phyloP scores from a whole-genome alignment of 2,113 vertebrate genomes.

The Pomatostomus ruficeps region DNA sequence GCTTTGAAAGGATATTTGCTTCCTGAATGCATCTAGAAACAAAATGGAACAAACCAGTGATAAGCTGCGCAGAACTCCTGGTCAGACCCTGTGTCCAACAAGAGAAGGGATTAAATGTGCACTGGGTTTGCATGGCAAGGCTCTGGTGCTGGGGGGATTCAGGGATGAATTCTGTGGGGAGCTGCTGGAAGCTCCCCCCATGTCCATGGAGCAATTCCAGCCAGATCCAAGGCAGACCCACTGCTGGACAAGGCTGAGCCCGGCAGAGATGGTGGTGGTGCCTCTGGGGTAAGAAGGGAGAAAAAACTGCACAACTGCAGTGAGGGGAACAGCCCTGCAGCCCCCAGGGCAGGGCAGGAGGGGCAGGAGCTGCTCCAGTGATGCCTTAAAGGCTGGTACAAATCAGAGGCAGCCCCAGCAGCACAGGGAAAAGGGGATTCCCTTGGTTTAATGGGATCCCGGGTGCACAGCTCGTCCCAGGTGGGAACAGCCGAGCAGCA shows the following conservation, averaged over 20 bases:
- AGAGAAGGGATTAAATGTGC: neutral
- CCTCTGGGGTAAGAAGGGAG: neutral
- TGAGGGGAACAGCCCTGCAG: neutral
- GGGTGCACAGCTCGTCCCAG: too few relatives aligned
- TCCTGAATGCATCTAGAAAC: neutral
- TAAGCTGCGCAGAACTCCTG: neutral
- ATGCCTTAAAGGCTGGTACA: too few relatives aligned
- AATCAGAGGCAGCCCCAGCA: too few relatives aligned
- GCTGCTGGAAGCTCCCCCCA: neutral
- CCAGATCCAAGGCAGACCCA: neutral
- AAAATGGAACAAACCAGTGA: neutral
- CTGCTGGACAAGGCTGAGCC: neutral
- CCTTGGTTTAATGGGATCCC: too few relatives aligned
- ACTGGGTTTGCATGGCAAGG: neutral
- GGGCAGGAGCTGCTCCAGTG: neutral
- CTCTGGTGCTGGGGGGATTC: too few relatives aligned
- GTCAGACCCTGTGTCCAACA: neutral
- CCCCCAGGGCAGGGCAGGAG: neutral
- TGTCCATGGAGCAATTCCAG: neutral
- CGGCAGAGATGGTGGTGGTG: accelerated
- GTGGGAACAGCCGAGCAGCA: too few relatives aligned
- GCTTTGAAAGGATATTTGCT: neutral
- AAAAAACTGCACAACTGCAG: neutral
- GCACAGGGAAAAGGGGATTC: too few relatives aligned
- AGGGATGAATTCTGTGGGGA: neutral